These are phyloP conservation scores for Drosophila paulistorum DNA, from an alignment of 1,140 invertebrate genomes.

Conservation along the genomic window DNA sequence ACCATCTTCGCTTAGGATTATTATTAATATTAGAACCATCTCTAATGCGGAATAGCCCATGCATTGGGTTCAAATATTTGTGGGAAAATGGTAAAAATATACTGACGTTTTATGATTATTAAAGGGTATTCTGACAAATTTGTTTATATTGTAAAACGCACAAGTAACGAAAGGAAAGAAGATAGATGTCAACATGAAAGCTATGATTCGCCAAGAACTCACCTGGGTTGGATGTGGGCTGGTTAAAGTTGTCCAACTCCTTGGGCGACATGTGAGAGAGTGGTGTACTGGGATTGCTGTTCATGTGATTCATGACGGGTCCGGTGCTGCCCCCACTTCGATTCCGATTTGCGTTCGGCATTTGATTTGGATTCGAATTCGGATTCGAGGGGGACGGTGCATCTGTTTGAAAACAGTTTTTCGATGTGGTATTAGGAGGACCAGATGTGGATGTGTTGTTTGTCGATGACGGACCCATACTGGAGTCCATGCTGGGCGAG, in stretches of 20 bases:
- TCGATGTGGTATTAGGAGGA: conserved; percentile 26
- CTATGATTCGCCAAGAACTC: conserved; percentile 14
- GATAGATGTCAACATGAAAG: neutral
- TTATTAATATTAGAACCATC: too few relatives aligned
- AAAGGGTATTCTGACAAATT: too few relatives aligned
- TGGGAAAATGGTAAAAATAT: too few relatives aligned
- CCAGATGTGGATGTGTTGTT: conserved; percentile 39
- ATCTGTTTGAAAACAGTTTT: conserved; percentile 60
- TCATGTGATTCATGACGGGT: conserved; percentile 57
- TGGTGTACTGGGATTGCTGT: conserved; percentile 89
- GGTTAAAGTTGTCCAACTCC: conserved; percentile 61
- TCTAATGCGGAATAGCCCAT: too few relatives aligned
- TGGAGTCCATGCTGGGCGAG: conserved; percentile 84
- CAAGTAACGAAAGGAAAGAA: too few relatives aligned
- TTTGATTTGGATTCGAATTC: conserved; percentile 48
- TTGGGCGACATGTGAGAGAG: conserved; percentile 87
- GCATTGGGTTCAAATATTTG: too few relatives aligned
- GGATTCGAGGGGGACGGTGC: conserved; percentile 64
- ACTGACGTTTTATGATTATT: too few relatives aligned
- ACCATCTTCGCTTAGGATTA: too few relatives aligned
- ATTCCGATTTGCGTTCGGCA: conserved; percentile 18
- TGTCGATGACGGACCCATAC: conserved; percentile 11
- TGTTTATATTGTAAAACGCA: too few relatives aligned
- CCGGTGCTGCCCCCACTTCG: conserved; percentile 32
- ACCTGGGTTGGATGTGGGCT: conserved; percentile 40